Base-by-base conservation (phyloP, 2,888 invertebrate species). In the Vannuccia rotundouncinata region DNA sequence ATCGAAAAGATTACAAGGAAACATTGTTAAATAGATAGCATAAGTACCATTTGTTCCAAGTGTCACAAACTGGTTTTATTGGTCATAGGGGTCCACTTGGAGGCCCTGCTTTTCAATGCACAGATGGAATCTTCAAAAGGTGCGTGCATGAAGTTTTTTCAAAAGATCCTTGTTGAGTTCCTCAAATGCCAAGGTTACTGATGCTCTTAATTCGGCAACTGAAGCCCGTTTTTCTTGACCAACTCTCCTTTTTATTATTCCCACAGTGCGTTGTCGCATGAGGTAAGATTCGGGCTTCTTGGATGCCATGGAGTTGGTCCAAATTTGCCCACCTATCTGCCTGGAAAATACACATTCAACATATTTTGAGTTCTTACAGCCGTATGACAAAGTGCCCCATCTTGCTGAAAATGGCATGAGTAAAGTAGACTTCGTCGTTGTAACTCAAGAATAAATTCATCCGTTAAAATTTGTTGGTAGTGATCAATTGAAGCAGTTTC, bases 231-330 rank as follows among this genome's bases (percentile, higher is more conserved):
- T 66, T 45, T 66, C 10, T 66, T 66, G 66, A 66, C 66, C 22
- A 66, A 66, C 66, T 66, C 22, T 66, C 66, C 25, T n/a, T 66
- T 66, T 66, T 66, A 66, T 66, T 66, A 66, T 66, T 66, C 66
- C 66, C 66, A 66, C 66, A 66, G 66, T 66, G 66, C 66, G 66
- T 66, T 17, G 45, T 66, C 66, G 66, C 66, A 66, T 66, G 66
- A 66, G 17, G 66, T 66, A 27, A 66, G 66, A 66, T 66, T 17
- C 45, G 45, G 45, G 45, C 45, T 45, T 45, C 45, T 45, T 45
- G 45, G 45, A 45, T 5, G 45, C 45, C 45, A 45, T 45, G 45
- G 45, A 13, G 45, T 45, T 45, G 45, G 45, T 45, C 66, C 66
- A 66, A 66, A 66, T 66, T 66, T 66, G 66, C 66, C 2, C 66